Base-by-base conservation (phyloP, 2,888 invertebrate genomes). In the Scaptomyza caliginosa region DNA sequence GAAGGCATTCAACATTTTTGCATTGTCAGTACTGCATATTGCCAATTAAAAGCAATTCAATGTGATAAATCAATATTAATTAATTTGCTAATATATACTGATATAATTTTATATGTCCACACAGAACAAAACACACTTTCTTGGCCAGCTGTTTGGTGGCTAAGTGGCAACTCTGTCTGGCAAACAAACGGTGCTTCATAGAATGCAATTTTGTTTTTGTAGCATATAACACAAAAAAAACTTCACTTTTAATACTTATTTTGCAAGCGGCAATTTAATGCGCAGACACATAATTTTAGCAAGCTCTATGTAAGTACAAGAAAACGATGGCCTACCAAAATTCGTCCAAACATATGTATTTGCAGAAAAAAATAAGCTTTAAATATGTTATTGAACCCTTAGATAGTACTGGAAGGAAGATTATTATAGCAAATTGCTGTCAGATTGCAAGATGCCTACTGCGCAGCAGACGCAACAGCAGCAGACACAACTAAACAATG, bases 381-480 rank as follows among this genome's bases (percentile, higher is more conserved):
- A n/a, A 45, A 17, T 23, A 26, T 13, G 19, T 39, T 42, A 45
- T 23, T 48, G 34, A 42, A 21, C 32, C 17, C 30, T 10, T 21
- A 54, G 19, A 42, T 23, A 50, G 10, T 19, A 45, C 26, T 39
- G 42, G 26, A 67, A 28, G 58, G 46, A 63, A 39, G 23, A 42
- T 17, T 17, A 40, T 16, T 30, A 3, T 11, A 49, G 48, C 17
- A 21, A 56, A 34, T 60, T 56, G 50, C 59, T 52, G 60, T 23
- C 51, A 26, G 24, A 39, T 39, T 70, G 51, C 40, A 76, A 71
- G 21, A 79, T 79, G 79, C 79, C 79, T 38, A 80, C 78, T 55
- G 74, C 66, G 38, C 79, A 81, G 68, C 81, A 70, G 32, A 54
- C 69, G 55, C 74, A 73, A 46, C 69, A 52, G 39, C 54, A 40